These are phyloP conservation scores for Ruditapes philippinarum DNA, from an alignment of 1,140 invertebrate genomes.

Conservation along the genomic window DNA sequence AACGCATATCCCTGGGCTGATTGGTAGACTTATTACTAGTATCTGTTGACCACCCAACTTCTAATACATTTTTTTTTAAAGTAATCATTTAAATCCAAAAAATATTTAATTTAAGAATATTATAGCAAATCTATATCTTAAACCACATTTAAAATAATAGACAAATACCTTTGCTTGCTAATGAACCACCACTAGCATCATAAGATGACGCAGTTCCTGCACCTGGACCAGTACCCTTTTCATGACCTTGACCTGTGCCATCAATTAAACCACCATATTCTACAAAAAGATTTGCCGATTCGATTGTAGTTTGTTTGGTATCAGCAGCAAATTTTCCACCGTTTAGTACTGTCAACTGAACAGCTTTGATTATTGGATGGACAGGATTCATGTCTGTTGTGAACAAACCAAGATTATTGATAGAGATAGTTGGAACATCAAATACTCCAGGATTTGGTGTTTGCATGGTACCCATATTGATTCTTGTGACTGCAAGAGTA, in stretches of 20 bases:
- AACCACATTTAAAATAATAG: no score
- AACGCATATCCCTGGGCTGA: no score
- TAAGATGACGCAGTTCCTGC: slow-evolving; percentile 55
- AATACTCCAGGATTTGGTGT: slow-evolving; percentile 71
- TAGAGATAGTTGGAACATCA: slow-evolving; percentile 64
- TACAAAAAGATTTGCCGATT: slow-evolving; percentile 66
- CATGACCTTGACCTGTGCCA: slow-evolving; percentile 75
- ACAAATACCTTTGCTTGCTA: slow-evolving; percentile 75
- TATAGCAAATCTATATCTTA: no score
- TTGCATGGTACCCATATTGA: slow-evolving; percentile 59
- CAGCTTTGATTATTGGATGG: slow-evolving; percentile 64
- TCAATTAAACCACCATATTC: slow-evolving; percentile 70
- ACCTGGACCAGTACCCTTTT: slow-evolving; percentile 66
- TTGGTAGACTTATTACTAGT: no score
- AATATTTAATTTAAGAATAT: no score
- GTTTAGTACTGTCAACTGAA: slow-evolving; percentile 71
- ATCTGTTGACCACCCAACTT: no score
- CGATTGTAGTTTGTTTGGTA: slow-evolving; percentile 62
- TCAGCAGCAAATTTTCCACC: slow-evolving; percentile 67
- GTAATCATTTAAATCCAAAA: background rate
- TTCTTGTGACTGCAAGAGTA: slow-evolving; percentile 61
- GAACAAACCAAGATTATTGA: slow-evolving; percentile 75
- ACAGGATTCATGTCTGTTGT: slow-evolving; percentile 68
- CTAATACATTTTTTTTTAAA: background rate
- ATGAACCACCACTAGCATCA: slow-evolving; percentile 73